Evolutionary conservation across 2,888 invertebrate genomes (phyloP), one percentile per base, ranked within the genome.

Genomic region (Oscheius myriophilus): DNA sequence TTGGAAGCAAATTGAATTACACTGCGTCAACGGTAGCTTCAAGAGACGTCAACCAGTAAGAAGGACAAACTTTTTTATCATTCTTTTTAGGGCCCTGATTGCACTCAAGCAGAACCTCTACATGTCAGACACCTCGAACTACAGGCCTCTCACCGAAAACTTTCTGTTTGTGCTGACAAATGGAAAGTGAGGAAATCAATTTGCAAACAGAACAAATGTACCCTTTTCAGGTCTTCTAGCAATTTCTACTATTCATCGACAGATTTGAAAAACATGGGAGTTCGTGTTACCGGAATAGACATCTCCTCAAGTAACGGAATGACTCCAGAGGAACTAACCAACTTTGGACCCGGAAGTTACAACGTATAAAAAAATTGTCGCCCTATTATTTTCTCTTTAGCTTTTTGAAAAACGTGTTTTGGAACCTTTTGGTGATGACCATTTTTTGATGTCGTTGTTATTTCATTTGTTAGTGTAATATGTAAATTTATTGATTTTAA

Each of bases 131-230:
- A n/a, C n/a, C n/a, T n/a, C 4, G 0, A 41, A 46, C 33, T 76
- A 71, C 41, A 43, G 67, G 25, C 52, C 70, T n/a, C 57, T 76
- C 21, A 76, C 73, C 42, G 68, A 68, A 14, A 76, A 76, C 21
- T 76, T 69, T 25, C 52, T 76, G 43, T 43, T 71, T 21, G 25
- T 72, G 0, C 67, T 73, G 42, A 73, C 73, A 3, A 63, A 72
- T 33, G 76, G 76, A 65, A 21, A 51, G 67, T 73, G 12, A 66
- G 72, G n/a, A n/a, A n/a, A n/a, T n/a, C n/a, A n/a, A n/a, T n/a
- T n/a, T n/a, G n/a, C n/a, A n/a, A n/a, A n/a, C n/a, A n/a, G n/a
- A n/a, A n/a, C n/a, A n/a, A n/a, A n/a, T n/a, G n/a, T n/a, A 21
- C 6, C 6, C 14, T n/a, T 25, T 71, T 4, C 55, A 72, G 71